Percentiles rank a stretch among this genome's conserved stretches.
Conservation (phyloP, 1,140 invertebrate species). For the Popillia japonica region DNA sequence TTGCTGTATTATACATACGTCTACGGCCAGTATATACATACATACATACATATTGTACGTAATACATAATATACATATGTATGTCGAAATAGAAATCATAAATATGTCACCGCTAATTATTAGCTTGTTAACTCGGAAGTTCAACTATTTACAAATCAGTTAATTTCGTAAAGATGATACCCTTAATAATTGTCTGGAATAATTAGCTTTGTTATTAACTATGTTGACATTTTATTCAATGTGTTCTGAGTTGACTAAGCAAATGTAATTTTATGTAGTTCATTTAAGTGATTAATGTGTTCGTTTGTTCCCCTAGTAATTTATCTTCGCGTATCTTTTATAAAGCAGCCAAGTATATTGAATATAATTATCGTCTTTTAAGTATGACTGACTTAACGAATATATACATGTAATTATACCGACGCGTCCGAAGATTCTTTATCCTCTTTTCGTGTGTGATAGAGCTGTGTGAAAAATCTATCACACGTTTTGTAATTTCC, state of each 20-base stretch:
- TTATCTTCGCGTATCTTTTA: slow-evolving; percentile 15
- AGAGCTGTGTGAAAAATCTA: neutral
- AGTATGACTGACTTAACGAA: neutral
- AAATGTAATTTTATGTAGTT: slow-evolving; percentile 7
- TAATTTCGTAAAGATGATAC: slow-evolving; percentile 23
- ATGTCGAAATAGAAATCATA: neutral
- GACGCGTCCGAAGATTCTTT: neutral
- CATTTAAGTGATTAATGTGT: slow-evolving; percentile 20
- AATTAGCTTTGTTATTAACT: slow-evolving; percentile 20
- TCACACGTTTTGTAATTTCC: slow-evolving; percentile 8
- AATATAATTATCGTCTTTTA: slow-evolving; percentile 20
- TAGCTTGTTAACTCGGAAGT: neutral
- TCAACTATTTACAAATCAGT: slow-evolving; percentile 2
- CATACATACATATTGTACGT: too few relatives aligned
- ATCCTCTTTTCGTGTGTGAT: neutral
- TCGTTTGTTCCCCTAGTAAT: slow-evolving; percentile 21
- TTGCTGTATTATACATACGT: too few relatives aligned
- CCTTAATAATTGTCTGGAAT: slow-evolving; percentile 1
- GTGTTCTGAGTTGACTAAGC: neutral
- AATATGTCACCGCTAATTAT: slow-evolving; percentile 15
- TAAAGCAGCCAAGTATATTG: neutral
- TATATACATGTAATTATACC: neutral
- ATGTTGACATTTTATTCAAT: slow-evolving; percentile 15
- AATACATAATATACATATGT: neutral
- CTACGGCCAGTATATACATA: too few relatives aligned